Evolutionary conservation across 2,888 invertebrate species (phyloP).

Genomic region (Eupithecia subumbrata): DNA sequence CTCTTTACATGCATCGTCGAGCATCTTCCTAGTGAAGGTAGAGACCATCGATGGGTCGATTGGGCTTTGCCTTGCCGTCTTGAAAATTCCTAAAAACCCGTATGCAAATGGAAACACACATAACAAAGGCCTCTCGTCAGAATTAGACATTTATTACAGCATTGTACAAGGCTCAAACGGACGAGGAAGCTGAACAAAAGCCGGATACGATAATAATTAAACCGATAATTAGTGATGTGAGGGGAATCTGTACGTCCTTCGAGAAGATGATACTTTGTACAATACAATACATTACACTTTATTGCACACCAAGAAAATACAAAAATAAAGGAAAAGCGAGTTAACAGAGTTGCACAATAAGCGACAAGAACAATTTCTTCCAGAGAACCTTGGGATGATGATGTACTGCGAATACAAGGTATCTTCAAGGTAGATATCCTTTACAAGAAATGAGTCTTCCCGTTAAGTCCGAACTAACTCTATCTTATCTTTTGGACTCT

Average conservation of each 20-base stretch:
- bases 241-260: constrained; percentile 37
- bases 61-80: neutral
- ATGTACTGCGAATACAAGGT: too few relatives aligned
- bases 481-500: neutral
- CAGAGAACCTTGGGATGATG: too few relatives aligned
- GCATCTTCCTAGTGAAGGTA: neutral
- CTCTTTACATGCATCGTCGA: neutral
- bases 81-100: constrained; percentile 22
- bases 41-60: neutral
- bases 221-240: constrained; percentile 64
- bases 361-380: too few relatives aligned
- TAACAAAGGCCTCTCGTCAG: constrained; percentile 66
- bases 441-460: neutral
- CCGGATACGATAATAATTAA: constrained; percentile 79
- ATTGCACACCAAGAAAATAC: too few relatives aligned
- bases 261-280: constrained; percentile 13
- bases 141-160: constrained; percentile 77
- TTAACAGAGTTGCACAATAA: too few relatives aligned
- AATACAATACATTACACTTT: too few relatives aligned
- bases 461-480: neutral
- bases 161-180: constrained; percentile 72
- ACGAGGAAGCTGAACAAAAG: constrained; percentile 80
- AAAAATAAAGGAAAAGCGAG: too few relatives aligned
- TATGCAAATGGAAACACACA: constrained; percentile 52
- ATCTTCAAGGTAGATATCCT: neutral